Conservation (phyloP, 2,888 invertebrate genomes). For the Spisula subtruncata region DNA sequence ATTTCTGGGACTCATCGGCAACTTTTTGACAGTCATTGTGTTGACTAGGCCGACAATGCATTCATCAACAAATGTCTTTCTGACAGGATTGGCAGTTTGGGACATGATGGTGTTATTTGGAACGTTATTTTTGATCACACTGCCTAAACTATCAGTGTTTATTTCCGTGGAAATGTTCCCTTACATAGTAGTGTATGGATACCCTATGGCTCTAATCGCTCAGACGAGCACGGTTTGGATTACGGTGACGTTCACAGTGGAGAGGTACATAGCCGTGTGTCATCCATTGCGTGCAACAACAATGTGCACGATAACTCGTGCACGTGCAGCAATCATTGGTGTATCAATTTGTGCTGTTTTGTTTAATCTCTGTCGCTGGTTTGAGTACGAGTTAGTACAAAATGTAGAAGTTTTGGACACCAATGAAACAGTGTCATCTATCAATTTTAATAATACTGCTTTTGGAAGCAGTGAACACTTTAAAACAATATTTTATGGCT, state of each 20-base stretch:
- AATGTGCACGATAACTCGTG: constrained; percentile 96
- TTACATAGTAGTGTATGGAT: constrained; percentile 85
- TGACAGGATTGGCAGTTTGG: constrained; percentile 86
- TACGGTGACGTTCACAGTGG: constrained; percentile 91
- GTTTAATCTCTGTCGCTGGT: constrained; percentile 94
- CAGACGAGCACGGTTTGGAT: constrained; percentile 98
- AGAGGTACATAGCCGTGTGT: constrained; percentile 95
- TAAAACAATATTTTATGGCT: constrained; percentile 94
- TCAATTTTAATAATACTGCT: constrained; percentile 89
- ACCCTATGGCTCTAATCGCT: constrained; percentile 94
- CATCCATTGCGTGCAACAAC: constrained; percentile 95
- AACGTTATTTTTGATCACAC: constrained; percentile 83
- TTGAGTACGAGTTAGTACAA: constrained; percentile 87
- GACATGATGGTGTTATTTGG: constrained; percentile 85
- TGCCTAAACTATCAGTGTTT: constrained; percentile 77
- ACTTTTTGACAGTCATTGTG: constrained; percentile 89
- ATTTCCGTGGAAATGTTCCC: constrained; percentile 79
- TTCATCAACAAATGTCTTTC: constrained; percentile 91
- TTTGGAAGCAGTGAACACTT: constrained; percentile 92
- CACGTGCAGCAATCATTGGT: constrained; percentile 94
- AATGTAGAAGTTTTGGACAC: constrained; percentile 31
- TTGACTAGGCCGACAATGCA: constrained; percentile 91
- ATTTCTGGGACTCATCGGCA: constrained; percentile 92
- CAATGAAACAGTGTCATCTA: constrained; percentile 63
- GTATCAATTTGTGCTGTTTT: constrained; percentile 94